A percentile compares a stretch with the other conserved stretches of the same genome.
Conservation (phyloP, 2,113 vertebrate genomes). For the Rissa tridactyla region DNA sequence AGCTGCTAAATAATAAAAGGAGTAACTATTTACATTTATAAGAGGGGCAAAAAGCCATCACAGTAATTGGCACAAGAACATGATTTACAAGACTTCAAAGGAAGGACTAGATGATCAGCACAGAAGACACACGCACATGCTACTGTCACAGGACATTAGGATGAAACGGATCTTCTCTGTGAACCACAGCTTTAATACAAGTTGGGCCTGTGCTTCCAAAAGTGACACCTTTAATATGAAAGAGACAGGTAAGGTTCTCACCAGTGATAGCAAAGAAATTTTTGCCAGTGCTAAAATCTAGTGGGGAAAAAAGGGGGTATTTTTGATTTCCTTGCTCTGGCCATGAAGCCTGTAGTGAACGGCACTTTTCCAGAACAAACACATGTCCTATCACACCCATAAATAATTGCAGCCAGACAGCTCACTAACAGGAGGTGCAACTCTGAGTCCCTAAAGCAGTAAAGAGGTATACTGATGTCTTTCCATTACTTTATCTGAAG, state of each 20-base stretch:
- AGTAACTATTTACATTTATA: not conserved
- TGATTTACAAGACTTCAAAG: not conserved
- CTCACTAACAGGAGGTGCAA: not conserved
- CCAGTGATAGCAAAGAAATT: not conserved
- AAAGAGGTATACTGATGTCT: not conserved
- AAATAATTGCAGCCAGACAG: not conserved
- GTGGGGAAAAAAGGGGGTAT: not conserved
- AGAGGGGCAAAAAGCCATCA: not conserved
- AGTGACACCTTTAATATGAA: not conserved
- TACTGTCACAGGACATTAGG: not conserved
- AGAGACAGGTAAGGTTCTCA: not conserved
- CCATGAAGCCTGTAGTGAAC: not conserved
- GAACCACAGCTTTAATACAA: not conserved
- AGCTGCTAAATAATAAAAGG: not conserved
- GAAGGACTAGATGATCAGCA: not conserved
- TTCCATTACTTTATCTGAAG: not conserved
- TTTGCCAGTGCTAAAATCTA: not conserved
- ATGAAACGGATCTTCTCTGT: not conserved
- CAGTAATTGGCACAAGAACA: not conserved
- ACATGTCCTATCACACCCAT: not conserved
- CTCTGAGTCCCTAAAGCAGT: not conserved
- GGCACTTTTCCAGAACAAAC: not conserved
- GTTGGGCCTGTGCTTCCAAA: not conserved
- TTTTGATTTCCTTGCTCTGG: not conserved
- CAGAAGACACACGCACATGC: not conserved